Evolutionary conservation across 2,888 invertebrate species (phyloP), one percentile per base, ranked within the genome.

Genomic region (Cephus runcator): DNA sequence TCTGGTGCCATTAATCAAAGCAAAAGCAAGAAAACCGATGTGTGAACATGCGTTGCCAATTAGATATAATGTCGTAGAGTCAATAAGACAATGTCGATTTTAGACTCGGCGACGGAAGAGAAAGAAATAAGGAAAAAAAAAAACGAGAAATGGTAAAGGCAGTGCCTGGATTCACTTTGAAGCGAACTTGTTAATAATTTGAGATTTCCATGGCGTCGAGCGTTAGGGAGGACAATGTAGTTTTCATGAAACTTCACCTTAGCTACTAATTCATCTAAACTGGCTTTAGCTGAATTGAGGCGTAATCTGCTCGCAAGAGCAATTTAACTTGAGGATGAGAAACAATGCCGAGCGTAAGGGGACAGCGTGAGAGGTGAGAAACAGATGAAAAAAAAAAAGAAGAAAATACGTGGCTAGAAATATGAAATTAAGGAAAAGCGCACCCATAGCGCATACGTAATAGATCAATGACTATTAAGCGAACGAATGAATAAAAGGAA

Each of bases 231-330:
- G 15, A 71, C 31, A 34, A 12, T 33, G 33, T 30, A 23, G 56
- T 9, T 56, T 56, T 69, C 31, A 71, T 71, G 31, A 34, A 23
- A 71, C 33, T 71, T 71, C 31, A 12, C 2, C 9, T 31, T 71
- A 71, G 31, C 71, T 31, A 33, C 4, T 31, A 71, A 71, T 71
- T 82, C 82, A 75, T 76, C 80, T 81, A 80, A 81, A 84, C 77
- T 79, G 77, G 79, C 74, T 84, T 85, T 83, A 80, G 81, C 83
- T 80, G 81, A 77, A 77, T 34, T 4, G 56, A 35, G 23, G 56
- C 56, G 56, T 15, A 9, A 56, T 23, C 56, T 15, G 23, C 56
- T 56, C 12, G 71, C 31, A 12, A 31, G 71, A 1, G 71, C 71
- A 56, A 56, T 40, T 15, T 40, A 56, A 56, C 23, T 15, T 23